phyloP scores from a whole-genome alignment of 2,888 invertebrate genomes.

The Pheosia tremula region DNA sequence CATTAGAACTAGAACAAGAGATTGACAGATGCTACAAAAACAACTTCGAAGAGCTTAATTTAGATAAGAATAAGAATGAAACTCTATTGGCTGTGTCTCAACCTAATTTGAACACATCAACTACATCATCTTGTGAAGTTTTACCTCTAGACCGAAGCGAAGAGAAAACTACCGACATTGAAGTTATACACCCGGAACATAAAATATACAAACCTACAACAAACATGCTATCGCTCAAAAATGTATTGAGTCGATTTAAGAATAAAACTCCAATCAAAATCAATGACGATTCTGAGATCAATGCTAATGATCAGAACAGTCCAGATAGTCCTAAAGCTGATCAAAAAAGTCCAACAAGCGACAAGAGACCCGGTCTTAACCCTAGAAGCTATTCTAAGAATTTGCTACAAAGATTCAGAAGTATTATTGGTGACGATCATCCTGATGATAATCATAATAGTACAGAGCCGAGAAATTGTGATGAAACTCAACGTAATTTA shows the following conservation, averaged over 20 bases:
- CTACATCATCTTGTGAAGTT: slow-evolving; percentile 83
- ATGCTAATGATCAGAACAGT: slow-evolving; percentile 73
- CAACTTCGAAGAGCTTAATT: slow-evolving; percentile 69
- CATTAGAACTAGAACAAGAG: slow-evolving; percentile 79
- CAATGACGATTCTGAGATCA: slow-evolving; percentile 66
- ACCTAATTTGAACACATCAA: slow-evolving; percentile 79
- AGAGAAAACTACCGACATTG: slow-evolving; percentile 72
- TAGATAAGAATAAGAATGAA: slow-evolving; percentile 70
- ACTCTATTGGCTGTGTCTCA: slow-evolving; percentile 63
- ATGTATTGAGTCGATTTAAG: slow-evolving; percentile 83
- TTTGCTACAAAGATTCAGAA: slow-evolving; percentile 77
- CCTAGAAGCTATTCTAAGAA: slow-evolving; percentile 79
- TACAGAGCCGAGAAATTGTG: slow-evolving; percentile 43
- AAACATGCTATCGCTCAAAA: slow-evolving; percentile 82
- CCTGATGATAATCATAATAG: slow-evolving; percentile 67
- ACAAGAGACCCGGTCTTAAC: slow-evolving; percentile 72
- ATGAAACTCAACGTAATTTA: slow-evolving; percentile 49
- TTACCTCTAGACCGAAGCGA: slow-evolving; percentile 73
- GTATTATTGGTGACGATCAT: slow-evolving; percentile 79
- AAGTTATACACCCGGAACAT: slow-evolving; percentile 90
- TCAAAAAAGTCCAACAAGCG: slow-evolving; percentile 69
- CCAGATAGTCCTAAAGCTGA: slow-evolving; percentile 66
- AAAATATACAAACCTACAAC: slow-evolving; percentile 89
- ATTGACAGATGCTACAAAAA: slow-evolving; percentile 80
- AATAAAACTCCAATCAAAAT: slow-evolving; percentile 69